Percentiles rank a stretch among this genome's conserved stretches.
Evolutionary conservation across 2,113 vertebrate species (phyloP).

Genomic region (Columba livia): DNA sequence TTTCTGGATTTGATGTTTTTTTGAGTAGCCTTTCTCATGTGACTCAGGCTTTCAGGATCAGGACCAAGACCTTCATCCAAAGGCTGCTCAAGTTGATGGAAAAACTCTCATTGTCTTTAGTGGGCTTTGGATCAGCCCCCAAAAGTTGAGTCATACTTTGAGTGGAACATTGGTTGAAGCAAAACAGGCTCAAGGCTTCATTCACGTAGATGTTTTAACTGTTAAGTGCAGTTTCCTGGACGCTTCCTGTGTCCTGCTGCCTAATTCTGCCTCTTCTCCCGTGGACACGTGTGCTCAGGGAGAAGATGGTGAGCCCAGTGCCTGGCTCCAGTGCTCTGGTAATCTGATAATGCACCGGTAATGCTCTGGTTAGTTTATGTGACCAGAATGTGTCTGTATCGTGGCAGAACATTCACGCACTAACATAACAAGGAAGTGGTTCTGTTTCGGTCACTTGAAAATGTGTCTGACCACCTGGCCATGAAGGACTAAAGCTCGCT

Average conservation of each 20-base stretch:
- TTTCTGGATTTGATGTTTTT: background rate
- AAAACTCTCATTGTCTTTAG: constrained; percentile 56
- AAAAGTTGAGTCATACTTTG: constrained; percentile 40
- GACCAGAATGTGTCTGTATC: background rate
- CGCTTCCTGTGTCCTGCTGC: background rate
- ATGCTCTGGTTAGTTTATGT: background rate
- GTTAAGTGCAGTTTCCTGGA: background rate
- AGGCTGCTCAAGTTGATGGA: constrained; percentile 38
- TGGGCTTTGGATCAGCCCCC: constrained; percentile 45
- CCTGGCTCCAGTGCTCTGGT: background rate
- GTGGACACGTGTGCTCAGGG: fast-evolving
- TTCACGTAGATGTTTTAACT: constrained; percentile 26
- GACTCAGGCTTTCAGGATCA: background rate
- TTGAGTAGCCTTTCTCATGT: background rate
- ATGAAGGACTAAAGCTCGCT: background rate
- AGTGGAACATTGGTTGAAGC: constrained; percentile 52
- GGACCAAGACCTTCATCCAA: constrained; percentile 38
- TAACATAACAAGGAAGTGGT: background rate
- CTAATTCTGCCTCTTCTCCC: background rate
- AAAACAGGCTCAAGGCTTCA: constrained; percentile 40
- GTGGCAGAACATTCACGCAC: background rate
- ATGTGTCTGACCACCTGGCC: background rate
- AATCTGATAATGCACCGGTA: background rate
- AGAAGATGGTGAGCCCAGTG: background rate
- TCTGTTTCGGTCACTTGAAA: background rate